Evolutionary conservation across 2,888 invertebrate species (phyloP).

Genomic region (Cetonia aurata): DNA sequence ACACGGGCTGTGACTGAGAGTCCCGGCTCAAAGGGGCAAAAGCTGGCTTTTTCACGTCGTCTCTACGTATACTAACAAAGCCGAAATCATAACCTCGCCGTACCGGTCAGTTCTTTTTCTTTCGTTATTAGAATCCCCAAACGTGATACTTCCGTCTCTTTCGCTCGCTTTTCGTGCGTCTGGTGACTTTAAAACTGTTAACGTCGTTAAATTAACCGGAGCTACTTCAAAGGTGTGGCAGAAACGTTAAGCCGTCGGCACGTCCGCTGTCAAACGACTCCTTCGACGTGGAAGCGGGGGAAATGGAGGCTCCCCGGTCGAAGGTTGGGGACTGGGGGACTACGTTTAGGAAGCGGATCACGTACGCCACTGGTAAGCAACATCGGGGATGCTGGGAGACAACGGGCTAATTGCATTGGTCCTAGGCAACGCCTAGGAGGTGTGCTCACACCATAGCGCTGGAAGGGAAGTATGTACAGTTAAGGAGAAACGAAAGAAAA

Average conservation of each 20-base stretch:
- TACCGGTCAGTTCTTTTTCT: no score
- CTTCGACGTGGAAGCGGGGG: conserved; percentile 38
- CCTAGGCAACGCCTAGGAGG: conserved; percentile 57
- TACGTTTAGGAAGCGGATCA: conserved; percentile 60
- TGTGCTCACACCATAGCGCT: conserved; percentile 52
- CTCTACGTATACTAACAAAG: no score
- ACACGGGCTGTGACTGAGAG: no score
- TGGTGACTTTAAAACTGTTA: conserved; percentile 55
- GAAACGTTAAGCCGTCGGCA: conserved; percentile 55
- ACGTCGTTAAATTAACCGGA: conserved; percentile 62
- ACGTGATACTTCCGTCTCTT: no score
- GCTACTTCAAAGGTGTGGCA: conserved; percentile 63
- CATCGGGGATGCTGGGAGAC: conserved; percentile 63
- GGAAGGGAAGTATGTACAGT: no score
- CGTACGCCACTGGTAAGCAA: conserved; percentile 64
- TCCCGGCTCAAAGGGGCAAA: no score
- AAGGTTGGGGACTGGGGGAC: no score
- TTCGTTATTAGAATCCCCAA: no score
- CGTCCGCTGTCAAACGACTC: conserved; percentile 58
- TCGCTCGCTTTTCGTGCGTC: no score
- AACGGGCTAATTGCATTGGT: conserved; percentile 65
- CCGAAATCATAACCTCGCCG: no score
- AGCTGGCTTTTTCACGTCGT: no score
- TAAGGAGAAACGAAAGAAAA: no score
- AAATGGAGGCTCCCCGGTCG: conserved; percentile 46